Conservation (phyloP, 2,797 vertebrate species). For the Eospalax fontanierii region DNA sequence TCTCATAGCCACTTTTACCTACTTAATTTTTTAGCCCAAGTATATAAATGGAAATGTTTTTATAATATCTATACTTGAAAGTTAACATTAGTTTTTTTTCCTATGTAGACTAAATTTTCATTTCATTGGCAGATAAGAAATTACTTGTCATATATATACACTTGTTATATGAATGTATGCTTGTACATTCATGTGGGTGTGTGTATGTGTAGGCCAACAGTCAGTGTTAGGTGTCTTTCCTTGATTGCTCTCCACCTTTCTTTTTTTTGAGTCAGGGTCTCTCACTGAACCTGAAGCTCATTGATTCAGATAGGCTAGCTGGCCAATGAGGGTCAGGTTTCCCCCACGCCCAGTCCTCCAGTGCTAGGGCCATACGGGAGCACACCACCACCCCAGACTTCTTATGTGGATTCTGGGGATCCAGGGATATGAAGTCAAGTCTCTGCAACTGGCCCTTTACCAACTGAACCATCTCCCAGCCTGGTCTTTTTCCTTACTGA, state of each 20-base stretch:
- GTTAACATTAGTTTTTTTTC: background rate
- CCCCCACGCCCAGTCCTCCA: no score
- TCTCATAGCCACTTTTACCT: slow-evolving; percentile 12
- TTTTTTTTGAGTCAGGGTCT: background rate
- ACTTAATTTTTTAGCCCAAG: slow-evolving; percentile 18
- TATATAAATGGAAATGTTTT: slow-evolving; percentile 43
- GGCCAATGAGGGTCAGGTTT: background rate
- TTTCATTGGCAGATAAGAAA: slow-evolving; percentile 20
- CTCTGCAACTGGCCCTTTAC: background rate
- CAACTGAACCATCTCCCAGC: background rate
- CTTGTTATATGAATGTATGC: background rate
- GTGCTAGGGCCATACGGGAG: background rate
- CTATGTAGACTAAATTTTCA: slow-evolving; percentile 24
- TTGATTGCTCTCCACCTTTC: background rate
- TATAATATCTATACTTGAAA: background rate
- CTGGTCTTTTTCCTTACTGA: background rate
- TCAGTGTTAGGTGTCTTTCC: background rate
- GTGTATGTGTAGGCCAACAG: background rate
- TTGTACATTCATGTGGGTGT: background rate
- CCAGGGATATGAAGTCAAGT: background rate
- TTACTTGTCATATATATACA: background rate
- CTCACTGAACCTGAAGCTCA: background rate
- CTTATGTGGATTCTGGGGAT: background rate
- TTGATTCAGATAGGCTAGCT: background rate
- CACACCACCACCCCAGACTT: no score